Evolutionary conservation across 2,888 invertebrate species (phyloP).

Genomic region (Exephanes ischioxanthus): DNA sequence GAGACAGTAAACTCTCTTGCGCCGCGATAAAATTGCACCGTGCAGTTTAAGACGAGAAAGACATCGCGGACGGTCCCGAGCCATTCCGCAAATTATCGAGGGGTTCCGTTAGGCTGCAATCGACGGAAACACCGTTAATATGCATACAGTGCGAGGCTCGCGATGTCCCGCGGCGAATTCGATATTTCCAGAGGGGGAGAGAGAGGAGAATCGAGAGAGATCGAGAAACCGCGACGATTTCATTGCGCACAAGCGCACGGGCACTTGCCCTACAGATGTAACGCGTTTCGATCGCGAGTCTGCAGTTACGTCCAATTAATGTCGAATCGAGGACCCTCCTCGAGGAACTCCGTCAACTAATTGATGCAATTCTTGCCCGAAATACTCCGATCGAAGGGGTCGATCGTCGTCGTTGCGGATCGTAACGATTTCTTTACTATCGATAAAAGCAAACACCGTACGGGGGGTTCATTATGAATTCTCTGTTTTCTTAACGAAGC

Average conservation of each 20-base stretch:
- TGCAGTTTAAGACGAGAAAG: background rate
- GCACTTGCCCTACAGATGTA: background rate
- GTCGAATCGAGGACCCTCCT: conserved; percentile 56
- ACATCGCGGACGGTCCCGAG: conserved; percentile 25
- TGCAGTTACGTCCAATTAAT: conserved; percentile 58
- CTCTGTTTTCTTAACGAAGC: no score
- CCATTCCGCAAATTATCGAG: conserved; percentile 65
- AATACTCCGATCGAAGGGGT: conserved; percentile 31
- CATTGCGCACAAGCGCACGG: background rate
- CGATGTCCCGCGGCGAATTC: conserved; percentile 46
- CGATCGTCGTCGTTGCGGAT: conserved; percentile 1
- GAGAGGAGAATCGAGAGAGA: no score
- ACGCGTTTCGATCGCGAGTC: conserved; percentile 13
- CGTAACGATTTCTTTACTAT: conserved; percentile 5
- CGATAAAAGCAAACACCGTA: background rate
- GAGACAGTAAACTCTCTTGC: conserved; percentile 14
- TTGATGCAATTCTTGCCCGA: conserved; percentile 50
- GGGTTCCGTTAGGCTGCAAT: conserved; percentile 67
- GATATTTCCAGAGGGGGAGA: conserved; percentile 22
- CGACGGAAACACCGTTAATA: conserved; percentile 68
- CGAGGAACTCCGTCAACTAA: conserved; percentile 34
- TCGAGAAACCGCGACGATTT: conserved; percentile 30
- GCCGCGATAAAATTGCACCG: conserved; percentile 59
- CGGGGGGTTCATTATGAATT: no score
- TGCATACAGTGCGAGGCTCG: conserved; percentile 15